These are phyloP conservation scores for Macrostomum cliftonense DNA, from an alignment of 2,888 invertebrate species.

Conservation along the genomic window DNA sequence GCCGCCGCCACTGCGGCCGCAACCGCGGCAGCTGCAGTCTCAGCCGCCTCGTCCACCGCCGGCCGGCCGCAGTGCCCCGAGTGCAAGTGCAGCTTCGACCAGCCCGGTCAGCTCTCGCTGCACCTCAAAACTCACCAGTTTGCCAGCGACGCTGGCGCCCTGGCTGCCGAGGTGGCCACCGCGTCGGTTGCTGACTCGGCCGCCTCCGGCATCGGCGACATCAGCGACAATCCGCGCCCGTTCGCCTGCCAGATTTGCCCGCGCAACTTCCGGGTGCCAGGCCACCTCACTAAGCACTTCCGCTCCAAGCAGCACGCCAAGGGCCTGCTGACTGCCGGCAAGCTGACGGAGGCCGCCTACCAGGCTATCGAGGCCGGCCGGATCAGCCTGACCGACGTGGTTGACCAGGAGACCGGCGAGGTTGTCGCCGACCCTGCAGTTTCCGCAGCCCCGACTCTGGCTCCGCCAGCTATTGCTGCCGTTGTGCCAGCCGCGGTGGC, in stretches of 20 bases:
- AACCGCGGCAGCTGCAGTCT: no score
- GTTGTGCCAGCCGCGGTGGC: no score
- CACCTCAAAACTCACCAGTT: no score
- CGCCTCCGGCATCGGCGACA: conserved; percentile 25
- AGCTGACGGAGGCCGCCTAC: conserved; percentile 52
- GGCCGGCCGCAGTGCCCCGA: no score
- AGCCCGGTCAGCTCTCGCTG: no score
- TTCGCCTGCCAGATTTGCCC: conserved; percentile 88
- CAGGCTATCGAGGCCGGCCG: conserved; percentile 3
- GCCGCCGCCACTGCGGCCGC: no score
- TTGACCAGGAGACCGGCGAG: conserved; percentile 8
- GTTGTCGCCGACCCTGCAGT: conserved; percentile 5
- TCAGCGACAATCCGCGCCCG: conserved; percentile 64
- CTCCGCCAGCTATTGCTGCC: no score
- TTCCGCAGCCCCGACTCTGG: no score
- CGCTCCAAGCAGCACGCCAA: conserved; percentile 87
- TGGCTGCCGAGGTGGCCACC: conserved; percentile 12
- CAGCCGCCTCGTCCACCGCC: no score
- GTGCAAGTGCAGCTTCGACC: no score
- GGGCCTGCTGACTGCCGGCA: conserved; percentile 72
- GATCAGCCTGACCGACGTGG: conserved; percentile 2
- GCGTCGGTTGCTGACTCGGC: conserved; percentile 15
- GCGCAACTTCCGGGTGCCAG: conserved; percentile 78
- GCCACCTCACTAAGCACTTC: conserved; percentile 85
- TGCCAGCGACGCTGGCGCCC: no score